Evolutionary conservation across 1,140 invertebrate species (phyloP), one percentile per base, ranked within the genome.

Genomic region (Nilaparvata lugens): DNA sequence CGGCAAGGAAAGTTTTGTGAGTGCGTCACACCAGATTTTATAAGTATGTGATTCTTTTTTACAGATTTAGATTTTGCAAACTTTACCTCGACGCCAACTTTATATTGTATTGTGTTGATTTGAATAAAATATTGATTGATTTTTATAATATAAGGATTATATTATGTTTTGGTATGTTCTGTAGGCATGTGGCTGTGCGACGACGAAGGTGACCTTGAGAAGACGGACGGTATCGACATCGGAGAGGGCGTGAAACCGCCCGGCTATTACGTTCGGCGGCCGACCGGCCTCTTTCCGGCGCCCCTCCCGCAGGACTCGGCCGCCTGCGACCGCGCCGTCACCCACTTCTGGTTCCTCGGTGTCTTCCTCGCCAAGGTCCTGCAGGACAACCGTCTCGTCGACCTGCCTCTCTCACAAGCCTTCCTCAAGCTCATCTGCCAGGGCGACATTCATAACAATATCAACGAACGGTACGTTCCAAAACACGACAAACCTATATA

Each of bases 311-410:
- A 91, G 76, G 82, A 88, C 68, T 86, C 84, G 4, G 72, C 81
- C 63, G 76, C 82, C 65, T 92, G 89, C 75, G 88, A 93, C 75
- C 83, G 81, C 71, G 86, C 87, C 60, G 83, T 81, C 43, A 83
- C 86, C 72, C 85, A 93, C 70, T 97, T 93, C 75, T 89, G 89
- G 82, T 95, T 97, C 74, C 79, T 98, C 62, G 91, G 91, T 51
- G 92, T 97, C 25, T 96, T 98, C 71, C 79, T 99, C 64, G 97
- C 95, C 31, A 98, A 98, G 79, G 93, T 93, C 69, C 76, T 98
- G 56, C 96, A 99, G 80, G 97, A 99, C 74, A 92, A 89, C 72
- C 84, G 97, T 31, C 81, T 99, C 28, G 95, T 99, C 11, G 97
- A 99, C 78, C 78, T 99, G 64, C 97, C 97, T 1, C 73, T 99